These are phyloP conservation scores for Pseudopodoces humilis DNA, from an alignment of 2,113 vertebrate genomes.

Conservation along the genomic window DNA sequence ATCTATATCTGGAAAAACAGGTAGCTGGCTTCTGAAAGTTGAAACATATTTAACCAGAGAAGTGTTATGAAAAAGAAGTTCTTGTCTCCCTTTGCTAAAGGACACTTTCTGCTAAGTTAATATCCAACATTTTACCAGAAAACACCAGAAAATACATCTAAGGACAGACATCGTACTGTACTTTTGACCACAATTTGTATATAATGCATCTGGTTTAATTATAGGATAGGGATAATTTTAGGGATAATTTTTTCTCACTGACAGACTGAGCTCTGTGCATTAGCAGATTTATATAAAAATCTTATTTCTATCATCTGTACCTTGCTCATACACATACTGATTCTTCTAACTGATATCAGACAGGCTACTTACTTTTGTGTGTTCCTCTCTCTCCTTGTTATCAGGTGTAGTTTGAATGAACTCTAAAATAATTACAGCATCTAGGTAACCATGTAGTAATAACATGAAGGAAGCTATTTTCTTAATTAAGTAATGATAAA, in stretches of 20 bases:
- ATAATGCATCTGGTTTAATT: neutral
- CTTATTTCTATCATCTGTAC: neutral
- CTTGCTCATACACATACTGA: neutral
- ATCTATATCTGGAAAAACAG: neutral
- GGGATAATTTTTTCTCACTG: neutral
- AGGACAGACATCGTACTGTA: fast-evolving
- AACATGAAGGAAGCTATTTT: neutral
- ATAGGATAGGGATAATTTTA: neutral
- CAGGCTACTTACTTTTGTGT: neutral
- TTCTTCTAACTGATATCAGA: neutral
- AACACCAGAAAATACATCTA: neutral
- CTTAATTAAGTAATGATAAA: neutral
- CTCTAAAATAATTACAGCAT: neutral
- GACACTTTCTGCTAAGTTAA: neutral
- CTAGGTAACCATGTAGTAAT: neutral
- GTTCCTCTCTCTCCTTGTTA: neutral
- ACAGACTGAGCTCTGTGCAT: neutral
- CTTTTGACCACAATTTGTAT: neutral
- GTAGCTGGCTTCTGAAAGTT: neutral
- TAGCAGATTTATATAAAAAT: neutral
- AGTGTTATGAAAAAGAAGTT: neutral
- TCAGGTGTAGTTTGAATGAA: neutral
- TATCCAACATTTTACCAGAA: neutral
- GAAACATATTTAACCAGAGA: neutral
- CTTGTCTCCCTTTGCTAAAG: neutral